These are phyloP conservation scores for Anodontia alba DNA, from an alignment of 2,888 invertebrate species.

Conservation along the genomic window DNA sequence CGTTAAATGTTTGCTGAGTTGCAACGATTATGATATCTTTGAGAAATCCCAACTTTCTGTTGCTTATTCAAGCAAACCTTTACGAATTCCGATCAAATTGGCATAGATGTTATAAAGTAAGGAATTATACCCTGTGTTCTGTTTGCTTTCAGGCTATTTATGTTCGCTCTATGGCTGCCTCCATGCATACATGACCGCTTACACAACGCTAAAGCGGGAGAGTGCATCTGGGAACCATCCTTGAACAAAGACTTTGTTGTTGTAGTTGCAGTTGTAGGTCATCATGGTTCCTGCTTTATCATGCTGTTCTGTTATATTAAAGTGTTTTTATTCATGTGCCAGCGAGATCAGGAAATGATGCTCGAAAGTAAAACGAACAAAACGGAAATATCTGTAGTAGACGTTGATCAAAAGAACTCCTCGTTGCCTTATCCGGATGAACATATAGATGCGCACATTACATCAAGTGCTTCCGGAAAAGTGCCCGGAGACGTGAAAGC, in stretches of 20 bases:
- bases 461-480: not conserved
- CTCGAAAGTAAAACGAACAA: not conserved
- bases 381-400: not conserved
- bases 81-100: no score
- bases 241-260: constrained; percentile 78
- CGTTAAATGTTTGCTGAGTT: no score
- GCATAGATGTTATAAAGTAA: no score
- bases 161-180: constrained; percentile 79
- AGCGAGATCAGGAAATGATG: constrained; percentile 36
- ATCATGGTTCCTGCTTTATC: constrained; percentile 78
- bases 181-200: constrained; percentile 78
- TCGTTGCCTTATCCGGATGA: not conserved
- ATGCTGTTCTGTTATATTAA: constrained; percentile 76
- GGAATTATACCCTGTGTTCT: no score
- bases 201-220: constrained; percentile 60
- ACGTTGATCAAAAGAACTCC: not conserved
- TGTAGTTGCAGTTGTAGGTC: constrained; percentile 79
- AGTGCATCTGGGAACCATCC: constrained; percentile 81
- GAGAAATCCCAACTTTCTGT: no score
- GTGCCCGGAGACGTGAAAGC: not conserved
- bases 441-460: not conserved
- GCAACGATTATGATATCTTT: no score
- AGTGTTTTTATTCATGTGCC: constrained; percentile 72
- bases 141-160: constrained; percentile 71
- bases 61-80: no score